Evolutionary conservation across 2,888 invertebrate species (phyloP), one percentile per base, ranked within the genome.

Genomic region (Standfussiana lucernea): DNA sequence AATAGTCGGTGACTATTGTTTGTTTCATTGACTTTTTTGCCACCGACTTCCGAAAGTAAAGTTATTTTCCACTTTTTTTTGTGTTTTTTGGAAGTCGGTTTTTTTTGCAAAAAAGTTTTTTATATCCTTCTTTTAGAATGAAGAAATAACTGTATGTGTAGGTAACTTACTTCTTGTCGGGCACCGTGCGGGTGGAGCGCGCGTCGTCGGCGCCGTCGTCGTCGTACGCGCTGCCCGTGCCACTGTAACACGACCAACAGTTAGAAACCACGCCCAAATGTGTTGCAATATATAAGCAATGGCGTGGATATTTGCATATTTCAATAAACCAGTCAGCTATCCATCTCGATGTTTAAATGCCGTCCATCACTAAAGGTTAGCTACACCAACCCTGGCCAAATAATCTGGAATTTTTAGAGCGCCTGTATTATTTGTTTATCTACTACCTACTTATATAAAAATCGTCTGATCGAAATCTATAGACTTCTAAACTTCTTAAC

Each of bases 191-290:
- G 8, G 97, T 95, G 8, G 98, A 98, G 91, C 97, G 98, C 15
- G 97, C 91, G 87, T 98, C 98, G 77, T 98, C 98, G 0, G 96
- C 97, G n/a, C 96, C 96, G 77, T 98, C 98, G 79, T 98, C 98
- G 70, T 98, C 97, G 88, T 97, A 93, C 72, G 97, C 95, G 90
- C 97, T 97, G 74, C 94, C 93, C 61, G 97, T 97, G 73, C 97
- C 97, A 90, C 91, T 97, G 88, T 1, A 90, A 91, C 42, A 45
- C 56, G 28, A 56, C n/a, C 13, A 5, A 37, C 47, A 6, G 15
- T 45, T 35, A 61, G 61, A 10, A 21, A 61, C 56, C 28, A 28
- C n/a, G 11, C n/a, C 13, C n/a, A 13, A 53, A 24, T 8, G 50
- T 28, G 28, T 28, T 28, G 56, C 28, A 15, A 53, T n/a, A 13